Evolutionary conservation across 2,113 vertebrate species (phyloP).

Genomic region (Eolophus roseicapilla): DNA sequence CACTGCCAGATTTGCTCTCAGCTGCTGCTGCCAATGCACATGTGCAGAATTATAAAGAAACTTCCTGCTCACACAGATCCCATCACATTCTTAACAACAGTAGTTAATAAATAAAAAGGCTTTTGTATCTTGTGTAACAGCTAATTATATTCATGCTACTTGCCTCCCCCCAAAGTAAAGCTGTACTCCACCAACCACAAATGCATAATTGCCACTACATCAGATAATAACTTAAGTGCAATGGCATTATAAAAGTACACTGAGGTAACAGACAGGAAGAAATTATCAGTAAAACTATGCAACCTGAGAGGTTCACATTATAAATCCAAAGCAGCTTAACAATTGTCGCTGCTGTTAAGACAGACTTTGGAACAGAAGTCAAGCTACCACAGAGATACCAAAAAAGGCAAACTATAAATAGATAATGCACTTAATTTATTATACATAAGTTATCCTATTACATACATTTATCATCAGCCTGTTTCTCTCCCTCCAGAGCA

Average conservation of each 20-base stretch:
- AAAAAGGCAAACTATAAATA: constrained; percentile 49
- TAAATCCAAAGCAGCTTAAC: not conserved
- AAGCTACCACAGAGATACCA: not conserved
- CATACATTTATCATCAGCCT: constrained; percentile 18
- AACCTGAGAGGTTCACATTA: not conserved
- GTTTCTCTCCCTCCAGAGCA: not conserved
- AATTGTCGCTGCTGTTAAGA: not conserved
- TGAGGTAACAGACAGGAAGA: not conserved
- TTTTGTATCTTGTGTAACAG: constrained; percentile 59
- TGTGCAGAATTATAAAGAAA: constrained; percentile 64
- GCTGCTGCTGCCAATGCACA: constrained; percentile 59
- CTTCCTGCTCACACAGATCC: constrained; percentile 53
- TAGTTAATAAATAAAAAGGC: constrained; percentile 65
- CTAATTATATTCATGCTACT: constrained; percentile 23
- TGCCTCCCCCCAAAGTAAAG: not conserved
- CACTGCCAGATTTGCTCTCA: constrained; percentile 45
- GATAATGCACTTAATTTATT: constrained; percentile 55
- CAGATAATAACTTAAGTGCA: not conserved
- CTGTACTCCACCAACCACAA: not conserved
- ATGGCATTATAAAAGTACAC: not conserved
- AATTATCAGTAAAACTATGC: not conserved
- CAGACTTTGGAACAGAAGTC: not conserved
- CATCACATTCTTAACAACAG: constrained; percentile 53
- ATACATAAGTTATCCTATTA: constrained; percentile 51
- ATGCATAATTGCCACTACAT: not conserved